These are phyloP conservation scores for Cetonia aurata DNA, from an alignment of 2,888 invertebrate genomes.

Conservation along the genomic window DNA sequence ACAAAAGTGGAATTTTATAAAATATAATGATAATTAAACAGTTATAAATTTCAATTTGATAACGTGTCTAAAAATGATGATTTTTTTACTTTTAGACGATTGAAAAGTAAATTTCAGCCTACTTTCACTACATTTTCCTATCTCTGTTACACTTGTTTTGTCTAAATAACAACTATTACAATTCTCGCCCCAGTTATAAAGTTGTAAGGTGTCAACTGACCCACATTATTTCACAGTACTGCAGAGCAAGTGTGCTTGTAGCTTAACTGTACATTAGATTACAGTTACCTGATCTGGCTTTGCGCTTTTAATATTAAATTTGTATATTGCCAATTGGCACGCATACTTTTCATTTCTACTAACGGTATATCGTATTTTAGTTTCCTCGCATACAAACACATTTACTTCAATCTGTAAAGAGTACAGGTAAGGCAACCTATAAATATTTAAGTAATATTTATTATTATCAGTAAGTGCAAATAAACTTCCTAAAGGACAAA, in stretches of 20 bases:
- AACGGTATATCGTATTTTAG: constrained; percentile 16
- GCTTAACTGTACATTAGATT: constrained; percentile 54
- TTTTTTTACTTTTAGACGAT: constrained; percentile 33
- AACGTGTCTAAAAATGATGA: constrained; percentile 38
- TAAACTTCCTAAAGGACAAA: no score
- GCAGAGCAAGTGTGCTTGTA: constrained; percentile 48
- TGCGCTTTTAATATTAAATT: constrained; percentile 40
- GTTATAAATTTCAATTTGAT: constrained; percentile 19
- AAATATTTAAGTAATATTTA: no score
- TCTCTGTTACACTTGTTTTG: constrained; percentile 51
- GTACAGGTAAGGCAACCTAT: no score
- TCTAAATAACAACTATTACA: constrained; percentile 45
- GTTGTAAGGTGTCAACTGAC: constrained; percentile 50
- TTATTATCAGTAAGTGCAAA: no score
- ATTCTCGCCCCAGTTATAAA: constrained; percentile 54
- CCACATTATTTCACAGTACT: constrained; percentile 53
- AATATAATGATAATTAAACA: constrained; percentile 1
- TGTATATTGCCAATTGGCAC: constrained; percentile 30
- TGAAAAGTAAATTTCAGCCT: constrained; percentile 51
- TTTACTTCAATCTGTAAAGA: no score
- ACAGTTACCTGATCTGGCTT: constrained; percentile 52
- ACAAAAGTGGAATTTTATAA: background rate
- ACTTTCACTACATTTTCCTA: constrained; percentile 56
- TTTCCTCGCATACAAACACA: no score
- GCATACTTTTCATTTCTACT: constrained; percentile 37